Evolutionary conservation across 1,140 invertebrate genomes (phyloP).

Genomic region (Drosophila leontia): DNA sequence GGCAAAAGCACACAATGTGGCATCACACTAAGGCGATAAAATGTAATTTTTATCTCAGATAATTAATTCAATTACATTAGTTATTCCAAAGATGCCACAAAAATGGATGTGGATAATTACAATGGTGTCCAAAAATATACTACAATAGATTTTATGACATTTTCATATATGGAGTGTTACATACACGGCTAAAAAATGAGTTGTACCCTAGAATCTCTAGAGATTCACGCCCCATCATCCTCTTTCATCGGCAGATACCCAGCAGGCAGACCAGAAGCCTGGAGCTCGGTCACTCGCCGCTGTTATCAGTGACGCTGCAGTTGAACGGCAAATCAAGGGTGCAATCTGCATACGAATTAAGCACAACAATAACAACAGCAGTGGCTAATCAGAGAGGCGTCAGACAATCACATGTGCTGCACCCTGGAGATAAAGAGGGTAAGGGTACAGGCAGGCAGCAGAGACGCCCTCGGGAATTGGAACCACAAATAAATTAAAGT

Average conservation of each 20-base stretch:
- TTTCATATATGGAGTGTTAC: not conserved
- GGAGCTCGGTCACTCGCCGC: not conserved
- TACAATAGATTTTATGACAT: not conserved
- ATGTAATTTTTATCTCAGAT: not conserved
- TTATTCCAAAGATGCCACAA: not conserved
- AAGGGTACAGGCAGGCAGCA: not conserved
- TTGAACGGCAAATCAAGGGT: slow-evolving; percentile 10
- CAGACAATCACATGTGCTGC: slow-evolving; percentile 23
- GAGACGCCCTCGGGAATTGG: slow-evolving; percentile 29
- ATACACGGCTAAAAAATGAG: too few relatives aligned
- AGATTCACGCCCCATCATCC: not conserved
- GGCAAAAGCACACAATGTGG: too few relatives aligned
- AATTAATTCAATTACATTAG: not conserved
- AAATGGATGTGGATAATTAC: not conserved
- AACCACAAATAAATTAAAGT: slow-evolving; percentile 62
- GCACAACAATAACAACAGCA: slow-evolving; percentile 9
- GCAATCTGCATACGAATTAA: slow-evolving; percentile 38
- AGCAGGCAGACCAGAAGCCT: not conserved
- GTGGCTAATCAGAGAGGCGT: slow-evolving; percentile 34
- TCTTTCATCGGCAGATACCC: not conserved
- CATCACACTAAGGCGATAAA: not conserved
- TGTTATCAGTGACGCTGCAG: slow-evolving; percentile 28
- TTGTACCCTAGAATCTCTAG: not conserved
- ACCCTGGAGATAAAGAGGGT: slow-evolving; percentile 1
- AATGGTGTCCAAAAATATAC: not conserved